Conservation (phyloP, 2,888 invertebrate species). For the Sesia bembeciformis region DNA sequence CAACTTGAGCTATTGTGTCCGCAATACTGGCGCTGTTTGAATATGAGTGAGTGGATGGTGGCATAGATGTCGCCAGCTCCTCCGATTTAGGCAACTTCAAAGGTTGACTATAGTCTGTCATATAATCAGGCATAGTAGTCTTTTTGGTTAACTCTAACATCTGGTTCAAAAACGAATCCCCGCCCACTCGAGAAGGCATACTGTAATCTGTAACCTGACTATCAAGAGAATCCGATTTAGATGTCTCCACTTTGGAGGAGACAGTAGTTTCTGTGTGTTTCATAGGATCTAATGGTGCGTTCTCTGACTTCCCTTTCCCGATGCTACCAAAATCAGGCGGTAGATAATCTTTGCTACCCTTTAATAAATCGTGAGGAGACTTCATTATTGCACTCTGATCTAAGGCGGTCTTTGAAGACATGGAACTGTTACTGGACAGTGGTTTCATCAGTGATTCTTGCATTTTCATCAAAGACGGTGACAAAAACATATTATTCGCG, state of each 20-base stretch:
- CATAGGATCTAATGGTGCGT: conserved; percentile 45
- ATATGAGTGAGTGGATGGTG: conserved; percentile 63
- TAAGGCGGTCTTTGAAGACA: conserved; percentile 56
- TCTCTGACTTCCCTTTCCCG: conserved; percentile 65
- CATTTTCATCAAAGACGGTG: conserved; percentile 82
- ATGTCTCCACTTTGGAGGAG: conserved; percentile 66
- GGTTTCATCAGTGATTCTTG: conserved; percentile 78
- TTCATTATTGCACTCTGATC: conserved; percentile 63
- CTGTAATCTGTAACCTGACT: conserved; percentile 59
- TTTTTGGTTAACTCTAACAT: conserved; percentile 71
- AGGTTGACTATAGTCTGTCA: conserved; percentile 68
- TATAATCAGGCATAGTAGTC: conserved; percentile 67
- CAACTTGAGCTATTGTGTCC: conserved; percentile 59
- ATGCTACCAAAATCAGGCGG: conserved; percentile 73
- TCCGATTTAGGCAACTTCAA: conserved; percentile 76
- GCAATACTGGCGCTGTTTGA: conserved; percentile 49
- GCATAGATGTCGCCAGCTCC: conserved; percentile 59
- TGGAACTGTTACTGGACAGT: conserved; percentile 72
- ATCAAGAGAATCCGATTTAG: conserved; percentile 44
- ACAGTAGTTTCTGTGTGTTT: conserved; percentile 54
- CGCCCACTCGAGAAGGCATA: conserved; percentile 58
- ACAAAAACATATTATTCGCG: conserved; percentile 85
- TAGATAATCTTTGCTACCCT: conserved; percentile 61
- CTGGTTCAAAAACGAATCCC: conserved; percentile 66
- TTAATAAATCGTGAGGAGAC: conserved; percentile 56